Percentiles rank a stretch among this genome's conserved stretches.
Conservation (phyloP, 1,140 invertebrate species). For the Zaprionus camerounensis region DNA sequence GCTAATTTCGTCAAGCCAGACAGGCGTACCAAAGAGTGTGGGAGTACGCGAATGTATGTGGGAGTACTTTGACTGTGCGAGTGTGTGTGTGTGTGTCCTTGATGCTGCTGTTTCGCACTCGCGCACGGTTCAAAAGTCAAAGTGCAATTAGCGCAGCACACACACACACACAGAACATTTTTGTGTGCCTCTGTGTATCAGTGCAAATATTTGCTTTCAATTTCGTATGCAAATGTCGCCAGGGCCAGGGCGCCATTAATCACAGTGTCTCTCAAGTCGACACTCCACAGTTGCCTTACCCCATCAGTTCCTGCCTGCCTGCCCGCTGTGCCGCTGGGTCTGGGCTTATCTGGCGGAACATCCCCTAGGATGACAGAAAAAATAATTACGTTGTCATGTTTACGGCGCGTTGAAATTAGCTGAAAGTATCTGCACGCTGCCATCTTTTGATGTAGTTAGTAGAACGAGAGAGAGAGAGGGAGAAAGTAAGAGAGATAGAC, state of each 20-base stretch:
- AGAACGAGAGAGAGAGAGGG: not conserved
- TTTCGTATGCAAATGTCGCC: conserved; percentile 77
- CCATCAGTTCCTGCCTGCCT: not conserved
- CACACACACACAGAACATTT: conserved; percentile 8
- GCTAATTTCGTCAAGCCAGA: conserved; percentile 56
- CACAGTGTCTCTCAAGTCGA: conserved; percentile 33
- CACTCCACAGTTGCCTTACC: not conserved
- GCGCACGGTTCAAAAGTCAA: conserved; percentile 68
- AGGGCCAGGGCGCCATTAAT: conserved; percentile 58
- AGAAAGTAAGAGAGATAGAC: not conserved
- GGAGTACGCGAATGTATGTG: conserved; percentile 2
- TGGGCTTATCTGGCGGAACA: conserved; percentile 40
- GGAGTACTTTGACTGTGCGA: not conserved
- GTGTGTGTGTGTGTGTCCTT: conserved; percentile 22
- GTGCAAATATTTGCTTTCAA: conserved; percentile 79
- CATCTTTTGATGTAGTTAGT: conserved; percentile 70
- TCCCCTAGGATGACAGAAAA: conserved; percentile 57
- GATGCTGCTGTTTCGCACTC: conserved; percentile 11
- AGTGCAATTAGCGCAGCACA: conserved; percentile 69
- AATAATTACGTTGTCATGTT: conserved; percentile 83
- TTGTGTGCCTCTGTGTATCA: conserved; percentile 51
- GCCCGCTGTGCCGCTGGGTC: not conserved
- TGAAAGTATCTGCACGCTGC: conserved; percentile 67
- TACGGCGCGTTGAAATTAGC: conserved; percentile 76
- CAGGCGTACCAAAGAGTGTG: not conserved